Conservation (phyloP, 1,140 invertebrate species). For the Aplysia californica region DNA sequence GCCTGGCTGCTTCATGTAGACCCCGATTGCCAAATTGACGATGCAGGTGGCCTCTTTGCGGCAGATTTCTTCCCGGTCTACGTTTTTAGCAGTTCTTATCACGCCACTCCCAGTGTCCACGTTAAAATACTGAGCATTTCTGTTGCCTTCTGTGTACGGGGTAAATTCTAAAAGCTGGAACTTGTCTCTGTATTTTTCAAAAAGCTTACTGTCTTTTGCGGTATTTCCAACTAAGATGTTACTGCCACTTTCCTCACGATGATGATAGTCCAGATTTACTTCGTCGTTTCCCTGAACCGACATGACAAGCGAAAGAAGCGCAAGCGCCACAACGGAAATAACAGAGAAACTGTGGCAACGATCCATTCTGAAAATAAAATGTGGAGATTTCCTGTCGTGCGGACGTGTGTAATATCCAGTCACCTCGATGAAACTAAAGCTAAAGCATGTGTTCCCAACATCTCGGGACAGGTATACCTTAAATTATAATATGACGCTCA, state of each 20-base stretch:
- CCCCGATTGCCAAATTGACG: conserved; percentile 19
- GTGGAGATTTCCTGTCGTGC: too few relatives aligned
- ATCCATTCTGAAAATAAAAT: too few relatives aligned
- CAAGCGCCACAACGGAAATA: conserved; percentile 3
- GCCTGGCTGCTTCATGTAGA: conserved; percentile 13
- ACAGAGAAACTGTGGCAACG: background rate
- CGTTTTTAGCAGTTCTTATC: conserved; percentile 24
- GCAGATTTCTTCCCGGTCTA: conserved; percentile 37
- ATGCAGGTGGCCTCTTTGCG: conserved; percentile 1
- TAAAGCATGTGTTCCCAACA: too few relatives aligned
- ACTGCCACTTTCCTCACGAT: conserved; percentile 13
- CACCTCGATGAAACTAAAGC: too few relatives aligned
- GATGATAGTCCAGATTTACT: background rate
- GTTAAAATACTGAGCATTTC: conserved; percentile 23
- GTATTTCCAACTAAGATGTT: conserved; percentile 25
- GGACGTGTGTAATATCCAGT: too few relatives aligned
- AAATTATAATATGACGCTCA: too few relatives aligned
- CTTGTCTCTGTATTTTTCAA: background rate
- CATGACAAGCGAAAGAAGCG: background rate
- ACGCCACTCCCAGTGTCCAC: conserved; percentile 34
- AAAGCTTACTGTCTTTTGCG: conserved; percentile 11
- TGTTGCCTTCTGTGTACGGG: conserved; percentile 20
- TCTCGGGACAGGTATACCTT: too few relatives aligned
- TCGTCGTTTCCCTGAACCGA: background rate
- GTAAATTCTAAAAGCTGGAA: conserved; percentile 20